These are phyloP conservation scores for Lytechinus variegatus DNA, from an alignment of 35 echinoderm and acorn worm genomes.

Conservation along the genomic window DNA sequence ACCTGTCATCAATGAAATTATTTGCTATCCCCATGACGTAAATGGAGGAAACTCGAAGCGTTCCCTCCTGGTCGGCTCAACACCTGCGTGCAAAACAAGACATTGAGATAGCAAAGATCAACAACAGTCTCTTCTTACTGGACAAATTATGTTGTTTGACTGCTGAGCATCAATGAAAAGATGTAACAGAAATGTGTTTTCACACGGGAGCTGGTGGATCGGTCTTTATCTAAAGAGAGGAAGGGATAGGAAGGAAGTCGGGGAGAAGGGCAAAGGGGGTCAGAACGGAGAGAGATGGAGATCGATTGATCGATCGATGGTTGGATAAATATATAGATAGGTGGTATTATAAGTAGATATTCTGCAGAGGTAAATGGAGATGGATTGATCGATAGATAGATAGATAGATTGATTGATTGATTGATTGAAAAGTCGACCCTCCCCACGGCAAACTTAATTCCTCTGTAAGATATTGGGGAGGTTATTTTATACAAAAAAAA, in stretches of 20 bases:
- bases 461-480: too few relatives aligned
- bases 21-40: constrained; percentile 1
- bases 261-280: neutral
- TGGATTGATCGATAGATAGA: too few relatives aligned
- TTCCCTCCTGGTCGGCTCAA: neutral
- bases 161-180: neutral
- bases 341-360: neutral
- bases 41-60: constrained; percentile 1
- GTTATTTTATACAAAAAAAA: too few relatives aligned
- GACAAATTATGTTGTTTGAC: constrained; percentile 19
- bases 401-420: too few relatives aligned
- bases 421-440: too few relatives aligned
- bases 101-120: constrained; percentile 12
- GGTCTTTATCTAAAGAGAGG: neutral
- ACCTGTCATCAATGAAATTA: constrained; percentile 5
- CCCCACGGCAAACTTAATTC: too few relatives aligned
- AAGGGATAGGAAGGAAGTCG: neutral
- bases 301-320: neutral
- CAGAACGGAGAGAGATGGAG: neutral
- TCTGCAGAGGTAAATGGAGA: neutral
- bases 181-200: neutral
- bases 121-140: neutral
- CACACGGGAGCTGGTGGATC: neutral
- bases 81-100: constrained; percentile 9
- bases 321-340: neutral